Conservation (phyloP, 2,113 vertebrate species). For the Pipra filicauda region DNA sequence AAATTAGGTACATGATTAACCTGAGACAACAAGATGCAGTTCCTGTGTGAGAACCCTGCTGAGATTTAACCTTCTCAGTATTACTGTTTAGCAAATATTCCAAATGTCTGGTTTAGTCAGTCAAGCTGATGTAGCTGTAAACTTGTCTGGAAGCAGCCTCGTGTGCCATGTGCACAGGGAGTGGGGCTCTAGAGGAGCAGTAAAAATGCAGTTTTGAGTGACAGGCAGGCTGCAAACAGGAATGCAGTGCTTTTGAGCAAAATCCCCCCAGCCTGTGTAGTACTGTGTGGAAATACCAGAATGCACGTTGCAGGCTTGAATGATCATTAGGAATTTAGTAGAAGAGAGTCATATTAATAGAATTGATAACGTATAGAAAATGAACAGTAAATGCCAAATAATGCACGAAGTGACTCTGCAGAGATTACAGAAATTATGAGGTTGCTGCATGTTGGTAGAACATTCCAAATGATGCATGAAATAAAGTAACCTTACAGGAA, state of each 20-base stretch:
- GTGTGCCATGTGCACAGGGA: neutral
- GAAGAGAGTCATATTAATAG: neutral
- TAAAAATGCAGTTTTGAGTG: neutral
- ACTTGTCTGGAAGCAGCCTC: conserved; percentile 5
- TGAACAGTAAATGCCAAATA: conserved; percentile 11
- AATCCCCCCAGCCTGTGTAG: neutral
- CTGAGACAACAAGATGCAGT: conserved; percentile 72
- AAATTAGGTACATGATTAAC: conserved; percentile 83
- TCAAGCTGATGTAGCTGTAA: conserved; percentile 60
- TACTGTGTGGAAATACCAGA: neutral
- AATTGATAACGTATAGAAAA: neutral
- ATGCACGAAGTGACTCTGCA: neutral
- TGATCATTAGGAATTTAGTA: neutral
- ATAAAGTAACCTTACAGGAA: conserved; percentile 28
- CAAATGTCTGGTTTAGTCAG: conserved; percentile 71
- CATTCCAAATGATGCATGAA: conserved; percentile 35
- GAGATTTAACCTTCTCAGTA: conserved; percentile 73
- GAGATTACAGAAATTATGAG: conserved; percentile 18
- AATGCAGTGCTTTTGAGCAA: neutral
- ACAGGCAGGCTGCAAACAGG: neutral
- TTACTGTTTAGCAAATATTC: conserved; percentile 76
- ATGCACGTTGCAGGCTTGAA: neutral
- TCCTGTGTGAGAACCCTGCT: conserved; percentile 69
- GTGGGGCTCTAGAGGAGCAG: neutral
- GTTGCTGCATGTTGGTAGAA: conserved; percentile 1